Evolutionary conservation across 2,888 invertebrate genomes (phyloP).

Genomic region (Flexamia atlantica): DNA sequence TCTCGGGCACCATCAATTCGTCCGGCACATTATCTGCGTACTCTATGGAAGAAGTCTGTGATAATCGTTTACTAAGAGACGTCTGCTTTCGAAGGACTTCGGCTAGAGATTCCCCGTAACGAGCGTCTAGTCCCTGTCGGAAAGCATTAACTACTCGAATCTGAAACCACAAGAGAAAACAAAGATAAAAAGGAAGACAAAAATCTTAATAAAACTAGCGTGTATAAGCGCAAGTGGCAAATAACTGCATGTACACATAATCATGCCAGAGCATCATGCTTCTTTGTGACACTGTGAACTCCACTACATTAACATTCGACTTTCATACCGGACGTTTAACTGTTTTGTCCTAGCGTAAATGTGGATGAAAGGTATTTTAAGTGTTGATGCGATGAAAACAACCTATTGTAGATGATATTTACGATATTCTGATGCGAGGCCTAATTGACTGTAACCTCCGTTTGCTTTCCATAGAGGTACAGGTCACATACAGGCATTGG

Average conservation of each 20-base stretch:
- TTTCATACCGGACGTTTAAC: background rate
- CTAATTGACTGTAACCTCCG: too few relatives aligned
- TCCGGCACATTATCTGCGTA: constrained; percentile 93
- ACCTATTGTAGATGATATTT: too few relatives aligned
- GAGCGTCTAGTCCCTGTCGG: constrained; percentile 99
- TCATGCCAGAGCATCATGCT: constrained; percentile 43
- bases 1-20: constrained; percentile 92
- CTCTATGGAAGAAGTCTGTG: constrained; percentile 94
- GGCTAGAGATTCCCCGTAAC: constrained; percentile 93
- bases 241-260: constrained; percentile 34
- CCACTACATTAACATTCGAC: constrained; percentile 50
- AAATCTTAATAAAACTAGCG: constrained; percentile 25
- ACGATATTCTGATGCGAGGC: too few relatives aligned
- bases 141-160: constrained; percentile 99
- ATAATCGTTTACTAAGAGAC: constrained; percentile 93
- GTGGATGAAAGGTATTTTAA: background rate
- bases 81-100: constrained; percentile 97
- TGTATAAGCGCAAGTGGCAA: constrained; percentile 23
- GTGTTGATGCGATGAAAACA: too few relatives aligned
- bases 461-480: too few relatives aligned
- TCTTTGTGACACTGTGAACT: constrained; percentile 41
- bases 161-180: constrained; percentile 80
- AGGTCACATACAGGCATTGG: too few relatives aligned
- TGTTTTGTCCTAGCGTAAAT: background rate
- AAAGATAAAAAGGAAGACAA: constrained; percentile 58